Evolutionary conservation across 2,888 invertebrate species (phyloP), one percentile per base, ranked within the genome.

Genomic region (Thysanoteuthis rhombus): DNA sequence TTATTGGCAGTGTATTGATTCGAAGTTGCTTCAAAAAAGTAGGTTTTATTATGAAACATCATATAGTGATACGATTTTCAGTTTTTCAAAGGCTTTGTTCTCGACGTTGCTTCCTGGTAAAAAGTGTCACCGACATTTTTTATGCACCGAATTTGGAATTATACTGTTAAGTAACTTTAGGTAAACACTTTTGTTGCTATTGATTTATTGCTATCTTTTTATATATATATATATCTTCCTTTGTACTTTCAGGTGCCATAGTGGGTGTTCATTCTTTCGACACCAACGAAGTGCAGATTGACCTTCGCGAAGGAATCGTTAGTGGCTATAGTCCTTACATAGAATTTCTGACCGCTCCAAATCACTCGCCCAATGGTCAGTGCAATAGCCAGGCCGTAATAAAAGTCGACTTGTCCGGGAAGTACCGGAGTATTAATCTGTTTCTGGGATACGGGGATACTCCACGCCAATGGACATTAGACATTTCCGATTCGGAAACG

Each of bases 341-440:
- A 45, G 94, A 95, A 45, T 97, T 97, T 94, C 94, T 96, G 22
- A 94, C 95, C 90, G 94, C 95, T 10, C 97, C 97, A 2, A 42
- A 40, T 28, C 93, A 93, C 4, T 94, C 94, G 8, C 94, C 94
- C 3, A 94, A 94, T 38, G 93, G 94, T 0, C 92, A 92, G 6
- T 96, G 97, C 94, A 95, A 95, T 93, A 95, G 95, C 75, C 96
- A 96, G 93, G 96, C 96, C 1, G 97, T 96, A n/a, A 94, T 97
- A 42, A 95, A 95, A 93, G 95, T 97, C 52, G 96, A 96, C 94
- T 95, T 97, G 93, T 95, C 95, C 16, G 96, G 96, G 22, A 95
- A 95, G 32, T 96, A 95, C 94, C 95, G 96, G 94, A 95, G 95
- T 36, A 95, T 94, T 22, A 93, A 94, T 38, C 95, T 96, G 93